phyloP scores from a whole-genome alignment of 1,140 invertebrate genomes.

The Cephus cinctus region DNA sequence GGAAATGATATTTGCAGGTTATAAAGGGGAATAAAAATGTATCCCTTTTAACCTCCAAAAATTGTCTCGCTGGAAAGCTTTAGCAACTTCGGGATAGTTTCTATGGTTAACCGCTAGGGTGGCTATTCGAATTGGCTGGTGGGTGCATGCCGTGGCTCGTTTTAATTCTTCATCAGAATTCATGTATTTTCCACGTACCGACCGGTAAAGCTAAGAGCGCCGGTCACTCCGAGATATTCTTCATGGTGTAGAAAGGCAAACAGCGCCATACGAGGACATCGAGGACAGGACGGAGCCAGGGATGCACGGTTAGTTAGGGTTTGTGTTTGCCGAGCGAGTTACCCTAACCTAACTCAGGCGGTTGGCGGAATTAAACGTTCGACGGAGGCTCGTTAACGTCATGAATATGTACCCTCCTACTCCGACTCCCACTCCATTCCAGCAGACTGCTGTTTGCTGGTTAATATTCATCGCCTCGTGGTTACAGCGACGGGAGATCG shows the following conservation, averaged over 20 bases:
- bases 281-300: slow-evolving; percentile 26
- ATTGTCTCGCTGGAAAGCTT: no score
- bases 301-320: slow-evolving; percentile 57
- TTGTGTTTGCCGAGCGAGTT: slow-evolving; percentile 57
- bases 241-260: slow-evolving; percentile 47
- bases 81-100: no score
- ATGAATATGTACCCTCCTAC: slow-evolving; percentile 59
- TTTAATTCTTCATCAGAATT: no score
- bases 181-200: no score
- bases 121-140: no score
- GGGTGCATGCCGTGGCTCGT: no score
- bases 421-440: slow-evolving; percentile 28
- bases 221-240: slow-evolving; percentile 46
- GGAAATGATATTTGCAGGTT: no score
- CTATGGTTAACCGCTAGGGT: no score
- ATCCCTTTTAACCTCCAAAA: no score
- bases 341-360: slow-evolving; percentile 54
- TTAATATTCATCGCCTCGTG: slow-evolving; percentile 55
- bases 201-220: no score
- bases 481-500: slow-evolving; percentile 28
- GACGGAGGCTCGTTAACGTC: slow-evolving; percentile 58
- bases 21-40: no score
- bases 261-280: slow-evolving; percentile 31
- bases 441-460: slow-evolving; percentile 46
- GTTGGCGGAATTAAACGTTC: slow-evolving; percentile 59